Conservation (phyloP, 1,140 invertebrate species). For the Drosophila seguyi region DNA sequence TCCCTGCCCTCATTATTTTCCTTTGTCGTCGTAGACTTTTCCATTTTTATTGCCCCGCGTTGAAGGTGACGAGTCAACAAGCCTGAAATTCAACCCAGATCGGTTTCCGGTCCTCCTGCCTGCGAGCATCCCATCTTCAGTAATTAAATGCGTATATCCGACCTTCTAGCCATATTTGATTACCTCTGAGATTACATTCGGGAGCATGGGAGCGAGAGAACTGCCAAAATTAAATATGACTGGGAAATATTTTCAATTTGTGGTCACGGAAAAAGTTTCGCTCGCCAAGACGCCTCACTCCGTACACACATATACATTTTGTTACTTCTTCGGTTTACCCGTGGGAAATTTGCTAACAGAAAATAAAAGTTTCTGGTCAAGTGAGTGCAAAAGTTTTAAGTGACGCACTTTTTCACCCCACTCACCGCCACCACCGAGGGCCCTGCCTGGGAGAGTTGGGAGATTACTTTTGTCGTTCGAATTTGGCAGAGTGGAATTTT, state of each 20-base stretch:
- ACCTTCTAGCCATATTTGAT: constrained; percentile 57
- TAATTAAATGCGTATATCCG: constrained; percentile 59
- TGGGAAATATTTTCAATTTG: constrained; percentile 83
- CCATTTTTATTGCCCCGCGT: constrained; percentile 65
- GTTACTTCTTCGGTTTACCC: constrained; percentile 66
- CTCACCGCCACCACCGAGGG: background rate
- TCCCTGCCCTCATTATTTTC: constrained; percentile 39
- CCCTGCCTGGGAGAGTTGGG: constrained; percentile 9
- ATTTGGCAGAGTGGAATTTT: constrained; percentile 56
- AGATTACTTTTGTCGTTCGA: constrained; percentile 60
- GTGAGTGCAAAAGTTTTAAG: constrained; percentile 84
- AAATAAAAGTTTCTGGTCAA: constrained; percentile 84
- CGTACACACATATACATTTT: constrained; percentile 42
- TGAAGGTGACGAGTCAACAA: constrained; percentile 60
- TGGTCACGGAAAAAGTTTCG: constrained; percentile 76
- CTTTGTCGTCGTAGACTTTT: constrained; percentile 46
- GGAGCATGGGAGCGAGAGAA: background rate
- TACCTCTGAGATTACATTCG: constrained; percentile 66
- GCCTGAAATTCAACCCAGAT: constrained; percentile 58
- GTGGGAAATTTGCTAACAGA: constrained; percentile 83
- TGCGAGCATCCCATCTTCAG: constrained; percentile 10
- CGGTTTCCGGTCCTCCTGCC: constrained; percentile 27
- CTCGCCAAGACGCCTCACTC: constrained; percentile 27
- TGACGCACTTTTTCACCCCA: constrained; percentile 74
- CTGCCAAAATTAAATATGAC: constrained; percentile 78